Base-by-base conservation (phyloP, 2,797 vertebrate genomes). In the Notolepis coatsorum region DNA sequence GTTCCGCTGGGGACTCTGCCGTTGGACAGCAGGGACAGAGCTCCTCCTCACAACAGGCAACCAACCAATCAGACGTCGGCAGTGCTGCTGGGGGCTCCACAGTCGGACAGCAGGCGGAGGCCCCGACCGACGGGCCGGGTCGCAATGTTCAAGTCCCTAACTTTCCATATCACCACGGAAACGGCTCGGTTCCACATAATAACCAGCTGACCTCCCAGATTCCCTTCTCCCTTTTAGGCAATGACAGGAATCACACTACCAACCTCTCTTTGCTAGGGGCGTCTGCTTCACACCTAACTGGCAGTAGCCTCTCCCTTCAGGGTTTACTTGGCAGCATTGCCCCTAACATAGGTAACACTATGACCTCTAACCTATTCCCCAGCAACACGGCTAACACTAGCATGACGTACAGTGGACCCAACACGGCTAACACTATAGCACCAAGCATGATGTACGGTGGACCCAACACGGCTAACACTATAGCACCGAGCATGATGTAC, bases 231-330 rank as follows among this genome's bases (percentile, higher is more conserved):
- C 28, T 70, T 9, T 37, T 61, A 50, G 45, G 38, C 7, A 4
- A 49, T 24, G 61, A 74, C 37, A 66, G 42, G 17, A 81, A 56
- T 61, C 57, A 1, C 3, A 35, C 67, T 17, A 42, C 66, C 39
- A 71, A 25, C 63, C 41, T 68, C 9, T 73, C 77, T 3, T 30
- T 80, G 51, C 51, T 67, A 2, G 66, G 65, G n/a, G 45, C 56
- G n/a, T 3, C 62, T 2, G 57, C 61, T 21, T 62, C 79, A 17
- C 81, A 63, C 2, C 48, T 66, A 17, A 59, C 46, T 10, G 69
- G 60, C 54, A 69, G 74, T 54, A 55, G 31, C 9, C 33, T 76
- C 12, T 76, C 79, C 30, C 72, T 79, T 25, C 81, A 71, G 51
- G 55, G 61, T 17, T 4, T 76, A 8, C 74, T 75, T 15, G 78